Evolutionary conservation across 2,113 vertebrate genomes (phyloP), one percentile per base, ranked within the genome.

Genomic region (Aepyceros melampus): DNA sequence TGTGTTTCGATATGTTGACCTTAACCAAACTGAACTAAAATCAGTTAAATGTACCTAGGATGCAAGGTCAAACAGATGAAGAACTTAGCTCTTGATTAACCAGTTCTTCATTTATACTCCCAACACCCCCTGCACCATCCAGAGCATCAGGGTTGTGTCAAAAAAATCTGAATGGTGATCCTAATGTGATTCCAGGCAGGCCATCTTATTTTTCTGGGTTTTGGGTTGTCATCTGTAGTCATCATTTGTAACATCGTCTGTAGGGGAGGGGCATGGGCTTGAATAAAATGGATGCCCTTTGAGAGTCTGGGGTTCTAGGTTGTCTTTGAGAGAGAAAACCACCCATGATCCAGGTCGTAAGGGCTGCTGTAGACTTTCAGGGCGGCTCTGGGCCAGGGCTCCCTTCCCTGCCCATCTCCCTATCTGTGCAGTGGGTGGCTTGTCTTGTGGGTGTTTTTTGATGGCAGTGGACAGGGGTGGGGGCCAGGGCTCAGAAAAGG

Each of bases 51-150:
- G 43, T 33, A 1, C 3, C 0, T 21, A 31, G 2, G 74, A 19
- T 10, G 6, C 2, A 6, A 78, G 55, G 7, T 7, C 36, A 17
- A 7, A 67, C 0, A 1, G 17, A 13, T 27, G 21, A 62, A 84
- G 31, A 60, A 33, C 60, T 58, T 86, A 43, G 27, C 64, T 76
- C 25, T 58, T 45, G 29, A 21, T 47, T 19, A 33, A 40, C 58
- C 0, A 7, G 15, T 16, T 51, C 43, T 25, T 82, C 55, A 13
- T 10, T 29, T 25, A 0, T 29, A 2, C 31, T 16, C 11, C 43
- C 53, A 62, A 9, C 16, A 8, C 21, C 58, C 56, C 10, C 45
- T 12, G 83, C 3, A 4, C 4, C n/a, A 31, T 23, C 53, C 11
- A 43, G 21, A 67, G 67, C 29, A 7, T 10, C 71, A 33, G 40